Base-by-base conservation (phyloP, 2,797 vertebrate species). In the Threskiornis aethiopicus region DNA sequence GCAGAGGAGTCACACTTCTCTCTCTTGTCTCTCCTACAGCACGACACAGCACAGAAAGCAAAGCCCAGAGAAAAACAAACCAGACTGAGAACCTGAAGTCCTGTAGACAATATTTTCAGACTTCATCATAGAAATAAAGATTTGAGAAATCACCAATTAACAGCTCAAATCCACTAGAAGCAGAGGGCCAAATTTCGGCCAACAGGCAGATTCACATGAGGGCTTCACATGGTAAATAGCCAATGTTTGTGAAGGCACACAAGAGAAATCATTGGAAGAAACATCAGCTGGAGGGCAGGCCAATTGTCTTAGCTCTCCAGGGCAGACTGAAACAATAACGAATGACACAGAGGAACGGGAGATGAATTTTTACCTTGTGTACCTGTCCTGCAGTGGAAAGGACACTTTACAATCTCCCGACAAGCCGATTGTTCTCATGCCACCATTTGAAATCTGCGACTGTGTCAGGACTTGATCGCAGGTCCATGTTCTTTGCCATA, bases 71-170 rank as follows among this genome's bases (percentile, higher is more conserved):
- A 33, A 83, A 80, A 93, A 16, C 8, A 85, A 87, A 52, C 10
- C 47, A 47, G 19, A 70, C 35, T 31, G 51, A 77, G 37, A 84
- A 31, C 14, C 3, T 1, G 57, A 59, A 26, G 21, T 57, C 70
- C 69, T 75, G 26, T 19, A 66, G 39, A 46, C 33, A 87, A 12
- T 7, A n/a, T 79, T 80, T 85, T 9, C 82, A 67, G 49, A 66
- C 5, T 79, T 79, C 41, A 57, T 67, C 44, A 67, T 26, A 3
- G 1, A 67, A 86, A 75, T 57, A 39, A 81, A 81, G 35, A 71
- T 81, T 83, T 88, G 52, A 96, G 75, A 86, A 96, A 83, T 81
- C 84, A 86, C 69, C 52, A 85, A 49, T 91, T 44, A 81, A 85
- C 82, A 88, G n/a, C 65, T 91, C 47, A 90, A 88, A 91, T 67